Base-by-base conservation (phyloP, 1,140 invertebrate species). In the Drosophila mojavensis region DNA sequence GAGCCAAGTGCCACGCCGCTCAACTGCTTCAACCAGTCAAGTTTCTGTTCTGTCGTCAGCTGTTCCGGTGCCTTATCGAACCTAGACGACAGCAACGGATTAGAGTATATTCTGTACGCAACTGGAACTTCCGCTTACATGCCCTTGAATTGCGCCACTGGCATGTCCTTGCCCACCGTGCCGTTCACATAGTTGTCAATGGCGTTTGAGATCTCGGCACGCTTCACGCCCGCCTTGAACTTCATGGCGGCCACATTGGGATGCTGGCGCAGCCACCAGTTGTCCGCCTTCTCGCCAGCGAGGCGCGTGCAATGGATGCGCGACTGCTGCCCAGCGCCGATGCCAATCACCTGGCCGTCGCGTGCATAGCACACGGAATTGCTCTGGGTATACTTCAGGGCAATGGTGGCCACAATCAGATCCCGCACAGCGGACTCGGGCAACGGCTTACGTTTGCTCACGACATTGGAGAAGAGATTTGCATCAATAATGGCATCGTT, bases 201-300 rank as follows among this genome's bases (percentile, higher is more conserved):
- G 20, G 97, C 97, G 94, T 99, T 99, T 2, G 98, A 96, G 59
- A 97, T 97, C 92, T 99, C 97, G 5, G 98, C 97, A 80, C 99
- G 94, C 85, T 98, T 98, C 0, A 98, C 95, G 30, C 96, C 96
- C 75, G 96, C 95, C 89, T 97, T 98, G 93, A 99, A 99, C 78
- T 96, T 96, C 96, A 99, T 96, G 13, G 92, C 93, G 5, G 95
- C 93, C 4, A 99, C 97, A 79, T 95, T 95, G 15, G 98, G 97
- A 93, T 99, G 98, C 60, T 98, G 97, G 26, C 98, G 95, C 72
- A 99, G 92, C 98, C 98, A 99, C 98, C 98, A 99, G 93, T 98
- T 98, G 91, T 98, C 97, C n/a, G 98, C 97, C 93, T 99, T 99
- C 90, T 98, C 97, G 15, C 98, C 98, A 65, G 98, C 98, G 69